Conservation (phyloP, 2,797 vertebrate species). For the Pipistrellus pipistrellus region DNA sequence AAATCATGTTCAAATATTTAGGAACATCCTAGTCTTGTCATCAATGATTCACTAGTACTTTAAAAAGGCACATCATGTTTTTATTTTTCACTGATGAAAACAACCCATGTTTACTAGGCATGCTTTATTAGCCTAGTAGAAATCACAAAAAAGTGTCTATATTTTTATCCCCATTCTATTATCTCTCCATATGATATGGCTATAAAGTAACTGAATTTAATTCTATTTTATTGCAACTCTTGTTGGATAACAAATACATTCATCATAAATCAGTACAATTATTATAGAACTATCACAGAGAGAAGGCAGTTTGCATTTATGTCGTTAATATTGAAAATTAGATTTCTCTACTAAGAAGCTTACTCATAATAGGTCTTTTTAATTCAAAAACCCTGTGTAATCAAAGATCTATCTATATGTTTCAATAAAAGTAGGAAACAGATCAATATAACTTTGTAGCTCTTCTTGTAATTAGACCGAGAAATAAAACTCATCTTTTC, state of each 20-base stretch:
- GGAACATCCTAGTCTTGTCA: not conserved
- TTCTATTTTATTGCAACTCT: not conserved
- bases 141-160: not conserved
- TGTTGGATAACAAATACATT: constrained; percentile 57
- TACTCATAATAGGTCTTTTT: constrained; percentile 30
- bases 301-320: constrained; percentile 49
- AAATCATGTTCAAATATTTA: not conserved
- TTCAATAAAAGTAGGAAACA: constrained; percentile 50
- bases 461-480: constrained; percentile 24
- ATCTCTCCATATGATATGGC: constrained; percentile 18
- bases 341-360: constrained; percentile 55
- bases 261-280: constrained; percentile 59
- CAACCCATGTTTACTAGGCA: not conserved
- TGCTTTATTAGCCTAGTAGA: not conserved
- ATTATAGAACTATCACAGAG: constrained; percentile 41
- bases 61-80: not conserved
- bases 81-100: constrained; percentile 1
- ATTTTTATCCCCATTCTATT: not conserved
- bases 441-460: constrained; percentile 45
- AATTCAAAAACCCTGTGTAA: constrained; percentile 49
- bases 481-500: constrained; percentile 31
- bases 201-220: constrained; percentile 50
- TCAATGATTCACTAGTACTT: not conserved
- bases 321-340: constrained; percentile 33
- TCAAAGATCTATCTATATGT: constrained; percentile 24